These are phyloP conservation scores for Metalampra italica DNA, from an alignment of 2,888 invertebrate genomes.

Conservation along the genomic window DNA sequence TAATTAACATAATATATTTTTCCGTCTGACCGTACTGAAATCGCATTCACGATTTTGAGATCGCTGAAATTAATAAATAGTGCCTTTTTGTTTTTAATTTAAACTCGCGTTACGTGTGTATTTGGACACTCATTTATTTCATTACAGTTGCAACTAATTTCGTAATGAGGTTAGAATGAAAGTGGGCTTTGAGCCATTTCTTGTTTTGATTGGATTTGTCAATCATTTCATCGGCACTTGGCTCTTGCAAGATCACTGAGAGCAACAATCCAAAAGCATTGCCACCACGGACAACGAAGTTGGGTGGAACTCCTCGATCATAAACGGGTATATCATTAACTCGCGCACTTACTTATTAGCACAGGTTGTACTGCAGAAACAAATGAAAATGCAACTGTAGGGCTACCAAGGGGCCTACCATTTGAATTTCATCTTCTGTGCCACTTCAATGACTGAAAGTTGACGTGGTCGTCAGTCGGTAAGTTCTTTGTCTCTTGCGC, in stretches of 20 bases:
- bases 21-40: conserved; percentile 3
- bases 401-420: too few relatives aligned
- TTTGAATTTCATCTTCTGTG: too few relatives aligned
- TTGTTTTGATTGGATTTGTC: neutral
- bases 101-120: conserved; percentile 27
- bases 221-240: neutral
- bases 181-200: neutral
- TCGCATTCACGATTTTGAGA: conserved; percentile 21
- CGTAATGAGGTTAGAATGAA: neutral
- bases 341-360: too few relatives aligned
- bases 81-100: conserved; percentile 25
- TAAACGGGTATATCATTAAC: neutral
- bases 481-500: too few relatives aligned
- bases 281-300: neutral
- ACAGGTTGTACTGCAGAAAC: too few relatives aligned
- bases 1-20: neutral
- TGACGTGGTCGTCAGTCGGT: too few relatives aligned
- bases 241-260: neutral
- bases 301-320: too few relatives aligned
- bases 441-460: too few relatives aligned
- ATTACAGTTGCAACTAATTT: neutral
- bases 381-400: too few relatives aligned
- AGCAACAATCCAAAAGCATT: too few relatives aligned
- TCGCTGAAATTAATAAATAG: conserved; percentile 26
- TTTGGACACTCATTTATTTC: conserved; percentile 12